Evolutionary conservation across 1,140 invertebrate genomes (phyloP), one percentile per base, ranked within the genome.

Genomic region (Drosophila lini): DNA sequence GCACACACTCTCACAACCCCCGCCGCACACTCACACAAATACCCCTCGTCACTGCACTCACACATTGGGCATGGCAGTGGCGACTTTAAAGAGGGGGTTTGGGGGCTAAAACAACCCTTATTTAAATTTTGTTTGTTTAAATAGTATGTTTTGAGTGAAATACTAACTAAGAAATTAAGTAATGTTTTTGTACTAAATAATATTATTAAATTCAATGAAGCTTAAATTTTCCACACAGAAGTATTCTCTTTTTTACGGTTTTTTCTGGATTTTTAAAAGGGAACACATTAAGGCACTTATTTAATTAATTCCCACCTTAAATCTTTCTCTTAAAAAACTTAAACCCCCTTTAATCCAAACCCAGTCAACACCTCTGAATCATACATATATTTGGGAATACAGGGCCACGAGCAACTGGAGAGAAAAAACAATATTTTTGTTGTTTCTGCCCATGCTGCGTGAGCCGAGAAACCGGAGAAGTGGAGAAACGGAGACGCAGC

Each of bases 361-460:
- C 34, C 34, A 10, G 0, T 38, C 19, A 3, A 38, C 13, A 34
- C 19, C 52, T 2, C 52, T 55, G 52, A 50, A 6, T 9, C 56
- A 59, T 78, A 68, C 64, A 78, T 77, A 80, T 61, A 85, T 78
- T 74, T 78, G 74, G 74, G 58, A 65, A 85, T 86, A 86, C 83
- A 88, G 83, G 83, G 83, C 67, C 84, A 83, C 60, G 60, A 58
- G 53, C 50, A 50, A 67, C 48, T 65, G 44, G 32, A 71, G 65
- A 71, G 56, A 59, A 68, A 62, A 71, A 60, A 63, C 56, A 57
- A 68, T 68, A 53, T 64, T 73, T 59, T 68, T 62, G 62, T 56
- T 80, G 53, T 60, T 74, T 74, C 56, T 65, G 52, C 19, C 69
- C 64, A 40, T 55, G 42, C 60, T 77, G 56, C 44, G 69, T 80